These are phyloP conservation scores for Gouania willdenowi DNA, from an alignment of 2,797 vertebrate species.

Conservation along the genomic window DNA sequence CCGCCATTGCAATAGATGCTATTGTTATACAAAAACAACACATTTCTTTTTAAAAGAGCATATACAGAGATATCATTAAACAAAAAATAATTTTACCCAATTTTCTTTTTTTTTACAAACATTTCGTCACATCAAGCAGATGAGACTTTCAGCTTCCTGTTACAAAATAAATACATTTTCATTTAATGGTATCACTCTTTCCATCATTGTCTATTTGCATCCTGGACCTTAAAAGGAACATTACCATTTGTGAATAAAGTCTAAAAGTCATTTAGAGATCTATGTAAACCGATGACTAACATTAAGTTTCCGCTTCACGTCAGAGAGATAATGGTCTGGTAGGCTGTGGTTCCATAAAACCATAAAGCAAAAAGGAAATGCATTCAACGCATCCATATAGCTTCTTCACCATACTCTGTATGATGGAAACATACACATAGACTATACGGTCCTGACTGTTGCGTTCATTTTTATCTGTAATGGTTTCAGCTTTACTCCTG, in stretches of 20 bases:
- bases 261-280: slow-evolving; percentile 34
- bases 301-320: slow-evolving; percentile 19
- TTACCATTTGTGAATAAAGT: slow-evolving; percentile 34
- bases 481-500: no score
- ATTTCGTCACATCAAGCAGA: slow-evolving; percentile 3
- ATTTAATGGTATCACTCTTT: slow-evolving; percentile 8
- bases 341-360: slow-evolving; percentile 11
- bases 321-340: background rate
- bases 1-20: slow-evolving; percentile 42
- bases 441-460: no score
- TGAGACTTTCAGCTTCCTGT: slow-evolving; percentile 4
- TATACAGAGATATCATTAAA: no score
- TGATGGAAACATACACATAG: no score
- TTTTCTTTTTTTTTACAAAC: background rate
- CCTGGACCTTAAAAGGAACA: slow-evolving; percentile 28
- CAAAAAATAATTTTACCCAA: no score
- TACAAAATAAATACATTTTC: slow-evolving; percentile 22
- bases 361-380: background rate
- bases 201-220: slow-evolving; percentile 44
- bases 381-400: background rate
- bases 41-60: no score
- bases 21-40: background rate
- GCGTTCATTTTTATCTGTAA: no score
- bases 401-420: no score
- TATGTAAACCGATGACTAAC: slow-evolving; percentile 35